phyloP scores from a whole-genome alignment of 1,140 invertebrate genomes.

The Dolichoris vasculosae region DNA sequence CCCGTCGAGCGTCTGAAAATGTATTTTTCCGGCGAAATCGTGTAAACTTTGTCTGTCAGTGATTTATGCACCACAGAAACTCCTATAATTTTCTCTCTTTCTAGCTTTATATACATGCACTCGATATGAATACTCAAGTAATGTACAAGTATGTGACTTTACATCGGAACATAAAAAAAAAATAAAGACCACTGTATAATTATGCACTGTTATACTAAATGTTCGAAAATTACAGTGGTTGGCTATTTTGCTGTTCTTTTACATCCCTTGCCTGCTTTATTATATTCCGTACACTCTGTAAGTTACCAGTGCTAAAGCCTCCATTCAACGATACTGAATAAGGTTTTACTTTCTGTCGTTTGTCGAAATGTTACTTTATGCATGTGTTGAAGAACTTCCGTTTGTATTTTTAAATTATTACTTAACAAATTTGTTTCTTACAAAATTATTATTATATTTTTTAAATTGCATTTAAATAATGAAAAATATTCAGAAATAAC shows the following conservation, averaged over 20 bases:
- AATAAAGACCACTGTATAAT: background rate
- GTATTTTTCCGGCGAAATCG: conserved; percentile 42
- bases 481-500: too few relatives aligned
- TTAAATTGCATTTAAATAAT: too few relatives aligned
- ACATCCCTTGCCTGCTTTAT: background rate
- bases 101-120: background rate
- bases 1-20: conserved; percentile 38
- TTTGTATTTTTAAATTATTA: background rate
- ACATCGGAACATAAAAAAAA: background rate
- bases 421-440: too few relatives aligned
- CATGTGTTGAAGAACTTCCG: background rate
- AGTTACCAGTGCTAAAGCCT: background rate
- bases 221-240: conserved; percentile 24
- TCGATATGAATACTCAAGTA: background rate
- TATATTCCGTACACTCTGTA: background rate
- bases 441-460: too few relatives aligned
- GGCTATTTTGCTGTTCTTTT: background rate
- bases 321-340: background rate
- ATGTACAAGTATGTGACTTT: background rate
- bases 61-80: conserved; percentile 41
- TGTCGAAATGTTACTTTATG: background rate
- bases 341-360: background rate
- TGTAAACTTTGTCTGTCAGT: conserved; percentile 37
- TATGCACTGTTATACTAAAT: background rate
- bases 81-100: background rate